phyloP scores from a whole-genome alignment of 2,113 vertebrate genomes.

The Dicerorhinus sumatrensis region DNA sequence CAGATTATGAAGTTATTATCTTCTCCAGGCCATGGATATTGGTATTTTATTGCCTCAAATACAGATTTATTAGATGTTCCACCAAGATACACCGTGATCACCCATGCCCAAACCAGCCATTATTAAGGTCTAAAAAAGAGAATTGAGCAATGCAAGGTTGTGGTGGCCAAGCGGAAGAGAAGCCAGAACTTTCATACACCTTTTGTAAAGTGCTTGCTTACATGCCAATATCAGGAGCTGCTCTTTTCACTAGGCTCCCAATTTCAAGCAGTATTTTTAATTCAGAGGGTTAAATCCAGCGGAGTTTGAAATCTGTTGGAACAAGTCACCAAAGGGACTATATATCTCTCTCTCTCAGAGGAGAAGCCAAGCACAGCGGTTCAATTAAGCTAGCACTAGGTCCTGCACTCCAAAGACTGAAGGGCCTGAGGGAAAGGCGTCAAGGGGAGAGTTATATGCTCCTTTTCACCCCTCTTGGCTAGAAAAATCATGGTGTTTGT shows the following conservation, averaged over 20 bases:
- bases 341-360: conserved; percentile 67
- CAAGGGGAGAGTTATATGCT: conserved; percentile 65
- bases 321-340: conserved; percentile 65
- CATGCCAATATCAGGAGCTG: background rate
- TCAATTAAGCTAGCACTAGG: conserved; percentile 73
- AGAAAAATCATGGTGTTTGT: conserved; percentile 69
- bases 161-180: background rate
- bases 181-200: background rate
- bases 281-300: conserved; percentile 63
- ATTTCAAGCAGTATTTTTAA: conserved; percentile 61
- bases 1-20: background rate
- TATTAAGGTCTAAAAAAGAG: background rate
- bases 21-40: background rate
- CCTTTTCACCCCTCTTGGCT: conserved; percentile 52
- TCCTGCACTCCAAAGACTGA: conserved; percentile 58
- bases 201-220: background rate
- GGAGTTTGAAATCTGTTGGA: conserved; percentile 70
- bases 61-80: background rate
- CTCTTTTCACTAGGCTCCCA: background rate
- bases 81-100: background rate
- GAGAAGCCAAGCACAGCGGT: conserved; percentile 74
- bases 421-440: conserved; percentile 58
- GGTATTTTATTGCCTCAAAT: background rate
- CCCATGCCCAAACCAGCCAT: background rate
- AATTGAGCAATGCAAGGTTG: background rate